These are phyloP conservation scores for Telmatochromis sp. DNA, from an alignment of 2,113 vertebrate species.

Conservation along the genomic window DNA sequence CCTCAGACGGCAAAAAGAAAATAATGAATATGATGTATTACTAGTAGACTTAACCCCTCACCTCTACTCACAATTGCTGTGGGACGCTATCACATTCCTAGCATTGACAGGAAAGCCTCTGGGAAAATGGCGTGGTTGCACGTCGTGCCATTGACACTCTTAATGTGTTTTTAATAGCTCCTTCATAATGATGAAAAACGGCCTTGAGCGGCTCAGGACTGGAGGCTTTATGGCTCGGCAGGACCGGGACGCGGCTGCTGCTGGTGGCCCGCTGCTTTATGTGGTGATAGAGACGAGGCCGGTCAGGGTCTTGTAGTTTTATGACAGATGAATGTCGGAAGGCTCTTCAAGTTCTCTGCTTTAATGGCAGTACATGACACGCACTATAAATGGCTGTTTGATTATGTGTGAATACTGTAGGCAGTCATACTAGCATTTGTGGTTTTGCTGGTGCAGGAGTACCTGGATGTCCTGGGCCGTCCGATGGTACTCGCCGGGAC, in stretches of 20 bases:
- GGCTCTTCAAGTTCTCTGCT: slow-evolving; percentile 26
- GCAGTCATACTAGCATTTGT: background rate
- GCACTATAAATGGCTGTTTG: slow-evolving; percentile 24
- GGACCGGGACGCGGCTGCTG: slow-evolving; percentile 11
- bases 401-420: slow-evolving; percentile 13
- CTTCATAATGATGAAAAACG: slow-evolving; percentile 68
- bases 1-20: background rate
- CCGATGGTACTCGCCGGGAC: slow-evolving; percentile 95
- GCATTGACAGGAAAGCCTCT: slow-evolving; percentile 24
- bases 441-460: slow-evolving; percentile 76
- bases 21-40: slow-evolving; percentile 27
- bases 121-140: slow-evolving; percentile 43
- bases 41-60: slow-evolving; percentile 50
- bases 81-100: slow-evolving; percentile 8
- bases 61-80: slow-evolving; percentile 33
- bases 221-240: slow-evolving; percentile 45
- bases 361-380: slow-evolving; percentile 16
- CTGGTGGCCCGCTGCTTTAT: slow-evolving; percentile 52
- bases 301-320: slow-evolving; percentile 56
- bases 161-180: slow-evolving; percentile 71
- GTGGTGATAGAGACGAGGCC: slow-evolving; percentile 35
- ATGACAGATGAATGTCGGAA: slow-evolving; percentile 25
- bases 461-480: slow-evolving; percentile 92
- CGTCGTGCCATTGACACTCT: slow-evolving; percentile 30
- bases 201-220: slow-evolving; percentile 43